Evolutionary conservation across 2,888 invertebrate species (phyloP).

Genomic region (Metallyticus violacea): DNA sequence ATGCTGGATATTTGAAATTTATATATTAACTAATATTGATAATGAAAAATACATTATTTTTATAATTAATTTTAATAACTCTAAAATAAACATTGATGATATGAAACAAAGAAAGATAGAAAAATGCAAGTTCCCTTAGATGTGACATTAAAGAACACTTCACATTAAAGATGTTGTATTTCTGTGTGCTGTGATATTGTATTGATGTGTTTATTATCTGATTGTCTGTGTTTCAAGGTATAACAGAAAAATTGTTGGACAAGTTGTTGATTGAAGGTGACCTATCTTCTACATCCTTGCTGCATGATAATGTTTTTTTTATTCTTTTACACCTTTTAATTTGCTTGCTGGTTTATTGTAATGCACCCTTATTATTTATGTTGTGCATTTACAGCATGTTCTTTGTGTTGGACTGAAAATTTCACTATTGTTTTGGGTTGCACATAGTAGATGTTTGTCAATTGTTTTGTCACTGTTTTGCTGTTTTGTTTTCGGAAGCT

Average conservation of each 20-base stretch:
- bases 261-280: constrained; percentile 20
- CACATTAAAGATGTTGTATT: background rate
- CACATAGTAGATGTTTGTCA: constrained; percentile 1
- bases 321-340: background rate
- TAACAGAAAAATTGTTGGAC: constrained; percentile 14
- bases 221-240: constrained; percentile 5
- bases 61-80: too few relatives aligned
- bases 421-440: constrained; percentile 1
- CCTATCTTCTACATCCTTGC: constrained; percentile 13
- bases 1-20: too few relatives aligned
- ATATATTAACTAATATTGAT: too few relatives aligned
- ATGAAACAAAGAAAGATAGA: background rate
- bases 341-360: constrained; percentile 8
- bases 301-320: background rate
- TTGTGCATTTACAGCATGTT: background rate
- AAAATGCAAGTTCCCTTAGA: background rate
- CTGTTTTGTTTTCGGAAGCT: constrained; percentile 20
- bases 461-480: constrained; percentile 11
- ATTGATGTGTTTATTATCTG: background rate
- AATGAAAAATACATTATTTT: too few relatives aligned
- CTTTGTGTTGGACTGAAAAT: background rate
- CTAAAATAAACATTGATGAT: too few relatives aligned
- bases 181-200: background rate
- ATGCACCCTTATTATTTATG: background rate
- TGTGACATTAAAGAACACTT: background rate